These are phyloP conservation scores for Noctua fimbriata DNA, from an alignment of 2,888 invertebrate genomes.

Conservation along the genomic window DNA sequence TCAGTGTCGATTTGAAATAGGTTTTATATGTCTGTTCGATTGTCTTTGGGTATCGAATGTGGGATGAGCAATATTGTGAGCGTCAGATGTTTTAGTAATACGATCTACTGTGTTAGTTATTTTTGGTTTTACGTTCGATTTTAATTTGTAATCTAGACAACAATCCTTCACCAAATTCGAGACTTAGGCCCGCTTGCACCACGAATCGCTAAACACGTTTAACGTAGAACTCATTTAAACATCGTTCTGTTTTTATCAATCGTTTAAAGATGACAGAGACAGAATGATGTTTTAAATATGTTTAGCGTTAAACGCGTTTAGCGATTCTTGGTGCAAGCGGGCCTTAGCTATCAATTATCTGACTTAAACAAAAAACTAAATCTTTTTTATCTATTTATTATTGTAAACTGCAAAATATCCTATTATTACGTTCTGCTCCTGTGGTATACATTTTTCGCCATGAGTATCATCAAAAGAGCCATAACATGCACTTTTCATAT, in stretches of 20 bases:
- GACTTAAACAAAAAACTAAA: background rate
- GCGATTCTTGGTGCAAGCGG: too few species aligned
- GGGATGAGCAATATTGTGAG: slow-evolving; percentile 45
- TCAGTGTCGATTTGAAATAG: slow-evolving; percentile 58
- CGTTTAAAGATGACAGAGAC: too few species aligned
- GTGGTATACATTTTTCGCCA: background rate
- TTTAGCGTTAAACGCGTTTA: too few species aligned
- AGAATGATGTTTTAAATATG: too few species aligned
- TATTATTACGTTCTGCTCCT: background rate
- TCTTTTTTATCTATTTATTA: background rate
- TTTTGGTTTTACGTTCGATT: background rate
- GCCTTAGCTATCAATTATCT: background rate
- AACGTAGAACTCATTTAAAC: too few species aligned
- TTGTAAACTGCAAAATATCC: too few species aligned
- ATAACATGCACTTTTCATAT: background rate
- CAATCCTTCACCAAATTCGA: background rate
- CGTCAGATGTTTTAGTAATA: slow-evolving; percentile 19
- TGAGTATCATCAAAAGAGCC: background rate
- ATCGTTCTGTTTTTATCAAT: too few species aligned
- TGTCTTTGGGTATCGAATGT: slow-evolving; percentile 38
- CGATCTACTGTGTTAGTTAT: background rate
- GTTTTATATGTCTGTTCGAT: slow-evolving; percentile 37
- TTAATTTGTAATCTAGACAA: background rate
- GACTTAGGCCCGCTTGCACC: too few species aligned
- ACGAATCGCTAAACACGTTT: too few species aligned